Evolutionary conservation across 2,113 vertebrate genomes (phyloP), one percentile per base, ranked within the genome.

Genomic region (Poicephalus meyeri): DNA sequence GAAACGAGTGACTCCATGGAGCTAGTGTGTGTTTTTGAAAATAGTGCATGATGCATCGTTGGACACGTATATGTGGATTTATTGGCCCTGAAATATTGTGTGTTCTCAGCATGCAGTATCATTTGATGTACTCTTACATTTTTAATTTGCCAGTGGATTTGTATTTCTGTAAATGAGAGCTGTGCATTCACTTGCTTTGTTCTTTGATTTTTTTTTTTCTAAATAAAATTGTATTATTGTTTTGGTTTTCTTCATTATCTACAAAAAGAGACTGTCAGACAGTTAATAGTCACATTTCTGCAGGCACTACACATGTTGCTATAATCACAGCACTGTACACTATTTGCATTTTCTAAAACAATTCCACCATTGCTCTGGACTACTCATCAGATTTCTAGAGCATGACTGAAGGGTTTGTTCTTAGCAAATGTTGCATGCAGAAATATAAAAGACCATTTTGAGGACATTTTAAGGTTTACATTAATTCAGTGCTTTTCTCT

Each of bases 381-480:
- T 79, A 46, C 95, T 95, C 91, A 69, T 76, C 93, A 61, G 0
- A 89, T 95, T 91, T 95, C 87, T 93, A 14, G 89, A 87, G 94
- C 87, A n/a, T 96, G 95, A 96, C 93, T 91, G 31, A 93, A 96
- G 77, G 86, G 92, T 63, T 95, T 95, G 80, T 95, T 95, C 93
- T 82, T 89, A 82, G 95, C 61, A 84, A 69, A 13, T 21, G 47
- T 81, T 85, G 89, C 87, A 18, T 7, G 16, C 69, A 61, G 65
- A 55, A 69, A 60, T 52, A 56, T 2, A 79, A 92, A 95, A 44
- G 73, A 13, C 26, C 35, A 0, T 91, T 91, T 37, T 49, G 68
- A 83, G 64, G 81, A 13, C 6, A 1, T 35, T 53, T 56, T 26
- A 31, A 80, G 60, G 83, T 91, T 92, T 71, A 61, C 65, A 1